Conservation (phyloP, 2,113 vertebrate species). For the Scomber scombrus region DNA sequence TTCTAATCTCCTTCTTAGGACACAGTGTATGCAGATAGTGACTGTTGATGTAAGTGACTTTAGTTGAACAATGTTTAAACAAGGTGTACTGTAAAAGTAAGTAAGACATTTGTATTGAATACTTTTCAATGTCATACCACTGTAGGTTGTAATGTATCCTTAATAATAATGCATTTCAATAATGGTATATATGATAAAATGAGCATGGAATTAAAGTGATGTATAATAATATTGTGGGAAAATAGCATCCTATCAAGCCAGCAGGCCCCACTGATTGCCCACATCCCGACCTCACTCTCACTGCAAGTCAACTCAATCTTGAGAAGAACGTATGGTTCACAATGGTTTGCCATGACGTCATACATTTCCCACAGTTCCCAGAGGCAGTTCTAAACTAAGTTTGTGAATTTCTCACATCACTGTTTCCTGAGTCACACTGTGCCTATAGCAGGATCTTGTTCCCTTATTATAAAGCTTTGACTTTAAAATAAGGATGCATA, state of each 20-base stretch:
- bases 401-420: conserved; percentile 43
- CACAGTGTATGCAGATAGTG: background rate
- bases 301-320: conserved; percentile 12
- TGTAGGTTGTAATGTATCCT: background rate
- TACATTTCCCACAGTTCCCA: conserved; percentile 62
- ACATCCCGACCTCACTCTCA: conserved; percentile 27
- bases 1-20: background rate
- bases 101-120: too few relatives aligned
- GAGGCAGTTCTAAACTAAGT: conserved; percentile 38
- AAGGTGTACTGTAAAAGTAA: too few relatives aligned
- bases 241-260: background rate
- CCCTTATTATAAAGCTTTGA: conserved; percentile 20
- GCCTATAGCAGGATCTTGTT: conserved; percentile 2
- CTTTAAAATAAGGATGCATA: background rate
- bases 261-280: conserved; percentile 22
- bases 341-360: conserved; percentile 45
- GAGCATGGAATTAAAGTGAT: too few relatives aligned
- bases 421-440: conserved; percentile 36
- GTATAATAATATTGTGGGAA: conserved; percentile 44
- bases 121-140: background rate
- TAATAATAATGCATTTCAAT: background rate
- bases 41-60: background rate
- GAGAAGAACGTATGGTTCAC: conserved; percentile 35
- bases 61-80: background rate
- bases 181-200: too few relatives aligned